Conservation (phyloP, 2,888 invertebrate species). For the Xestia ashworthii region DNA sequence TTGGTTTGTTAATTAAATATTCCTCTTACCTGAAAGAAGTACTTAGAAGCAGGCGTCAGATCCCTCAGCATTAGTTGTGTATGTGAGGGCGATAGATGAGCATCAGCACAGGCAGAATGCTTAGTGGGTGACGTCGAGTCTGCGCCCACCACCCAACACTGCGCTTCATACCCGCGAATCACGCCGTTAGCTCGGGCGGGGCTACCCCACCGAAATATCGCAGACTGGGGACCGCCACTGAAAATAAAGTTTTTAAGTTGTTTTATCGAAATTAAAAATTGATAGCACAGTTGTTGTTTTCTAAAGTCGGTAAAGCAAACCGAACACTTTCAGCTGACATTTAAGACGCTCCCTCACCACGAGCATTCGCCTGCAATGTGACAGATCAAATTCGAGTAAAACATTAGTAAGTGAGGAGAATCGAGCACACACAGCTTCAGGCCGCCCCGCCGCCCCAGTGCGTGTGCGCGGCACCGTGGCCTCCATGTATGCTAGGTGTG, state of each 20-base stretch:
- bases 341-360: background rate
- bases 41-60: slow-evolving; percentile 91
- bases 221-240: slow-evolving; percentile 87
- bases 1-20: background rate
- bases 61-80: slow-evolving; percentile 91
- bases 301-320: background rate
- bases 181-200: slow-evolving; percentile 94
- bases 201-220: slow-evolving; percentile 95
- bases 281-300: background rate
- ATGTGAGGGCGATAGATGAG: slow-evolving; percentile 85
- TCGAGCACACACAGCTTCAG: slow-evolving; percentile 74
- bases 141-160: slow-evolving; percentile 90
- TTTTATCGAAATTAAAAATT: background rate
- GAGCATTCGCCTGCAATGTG: too few species aligned
- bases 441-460: slow-evolving; percentile 88
- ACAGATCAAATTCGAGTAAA: background rate
- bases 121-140: slow-evolving; percentile 73
- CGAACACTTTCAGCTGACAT: background rate
- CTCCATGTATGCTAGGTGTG: background rate
- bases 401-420: background rate
- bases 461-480: too few species aligned
- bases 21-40: slow-evolving; percentile 92
- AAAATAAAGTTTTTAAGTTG: slow-evolving; percentile 3
- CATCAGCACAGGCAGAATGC: slow-evolving; percentile 89
- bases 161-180: slow-evolving; percentile 93